Conservation (phyloP, 2,888 invertebrate species). For the Melieria picta region DNA sequence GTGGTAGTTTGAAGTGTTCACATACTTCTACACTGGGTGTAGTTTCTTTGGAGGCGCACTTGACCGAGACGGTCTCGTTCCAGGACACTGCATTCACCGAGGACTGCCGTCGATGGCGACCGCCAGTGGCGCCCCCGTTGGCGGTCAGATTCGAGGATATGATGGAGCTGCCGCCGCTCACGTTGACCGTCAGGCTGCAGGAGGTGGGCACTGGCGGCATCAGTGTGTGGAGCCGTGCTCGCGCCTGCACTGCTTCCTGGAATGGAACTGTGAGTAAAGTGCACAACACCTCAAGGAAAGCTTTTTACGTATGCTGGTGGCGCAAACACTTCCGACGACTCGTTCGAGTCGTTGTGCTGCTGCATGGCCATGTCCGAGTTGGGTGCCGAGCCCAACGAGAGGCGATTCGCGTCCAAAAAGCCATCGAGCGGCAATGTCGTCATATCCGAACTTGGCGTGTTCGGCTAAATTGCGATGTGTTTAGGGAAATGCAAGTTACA, state of each 20-base stretch:
- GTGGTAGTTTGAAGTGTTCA: background rate
- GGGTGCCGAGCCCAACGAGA: constrained; percentile 83
- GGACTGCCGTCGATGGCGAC: constrained; percentile 61
- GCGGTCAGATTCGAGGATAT: constrained; percentile 52
- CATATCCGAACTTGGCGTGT: constrained; percentile 83
- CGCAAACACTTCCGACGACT: constrained; percentile 86
- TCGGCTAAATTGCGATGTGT: constrained; percentile 65
- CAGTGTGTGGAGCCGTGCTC: constrained; percentile 41
- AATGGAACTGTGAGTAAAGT: background rate
- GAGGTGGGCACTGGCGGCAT: constrained; percentile 47
- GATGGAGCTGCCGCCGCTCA: constrained; percentile 52
- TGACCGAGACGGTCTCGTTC: constrained; percentile 64
- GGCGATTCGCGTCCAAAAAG: constrained; percentile 84
- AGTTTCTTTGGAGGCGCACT: constrained; percentile 48
- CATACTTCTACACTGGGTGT: constrained; percentile 31
- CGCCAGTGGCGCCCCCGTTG: constrained; percentile 42
- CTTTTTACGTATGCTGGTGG: constrained; percentile 74
- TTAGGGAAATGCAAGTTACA: background rate
- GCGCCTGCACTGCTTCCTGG: constrained; percentile 10
- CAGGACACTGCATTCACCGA: constrained; percentile 65
- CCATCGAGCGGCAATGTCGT: constrained; percentile 85
- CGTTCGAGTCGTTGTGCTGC: constrained; percentile 80
- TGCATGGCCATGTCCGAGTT: constrained; percentile 77
- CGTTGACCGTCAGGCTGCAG: constrained; percentile 42
- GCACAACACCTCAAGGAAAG: background rate